Evolutionary conservation across 2,113 vertebrate species (phyloP).

Genomic region (Coptodon bakossiorum): DNA sequence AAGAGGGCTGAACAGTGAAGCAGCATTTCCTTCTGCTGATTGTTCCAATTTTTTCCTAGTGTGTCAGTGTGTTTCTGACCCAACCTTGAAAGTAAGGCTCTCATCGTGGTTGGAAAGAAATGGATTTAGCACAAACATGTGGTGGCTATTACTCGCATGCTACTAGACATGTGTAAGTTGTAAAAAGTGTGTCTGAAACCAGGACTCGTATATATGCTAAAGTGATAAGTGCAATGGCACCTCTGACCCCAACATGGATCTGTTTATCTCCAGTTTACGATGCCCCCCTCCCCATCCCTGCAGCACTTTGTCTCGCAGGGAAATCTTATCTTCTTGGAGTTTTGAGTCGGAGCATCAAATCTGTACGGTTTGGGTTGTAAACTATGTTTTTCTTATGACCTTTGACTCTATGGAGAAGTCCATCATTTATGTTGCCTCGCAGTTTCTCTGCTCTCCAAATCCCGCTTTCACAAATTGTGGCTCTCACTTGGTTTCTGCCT

Average conservation of each 20-base stretch:
- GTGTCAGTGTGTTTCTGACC: neutral
- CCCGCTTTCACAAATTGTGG: neutral
- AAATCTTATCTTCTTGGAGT: neutral
- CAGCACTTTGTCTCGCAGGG: neutral
- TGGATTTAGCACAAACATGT: slow-evolving; percentile 20
- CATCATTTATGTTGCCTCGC: neutral
- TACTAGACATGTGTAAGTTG: slow-evolving; percentile 40
- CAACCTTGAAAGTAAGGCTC: neutral
- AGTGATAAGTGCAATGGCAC: neutral
- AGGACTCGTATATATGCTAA: neutral
- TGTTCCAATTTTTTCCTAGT: neutral
- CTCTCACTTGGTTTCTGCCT: neutral
- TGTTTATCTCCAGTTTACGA: neutral
- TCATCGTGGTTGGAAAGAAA: neutral
- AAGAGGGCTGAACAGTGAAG: neutral
- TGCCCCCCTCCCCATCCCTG: neutral
- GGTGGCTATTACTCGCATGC: slow-evolving; percentile 14
- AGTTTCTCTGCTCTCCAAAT: neutral
- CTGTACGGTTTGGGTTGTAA: neutral
- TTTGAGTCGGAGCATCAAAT: neutral
- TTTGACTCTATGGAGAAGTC: neutral
- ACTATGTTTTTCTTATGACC: neutral
- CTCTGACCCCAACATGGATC: neutral
- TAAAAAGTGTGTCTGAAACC: slow-evolving; percentile 27
- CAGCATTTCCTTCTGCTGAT: neutral